Evolutionary conservation across 2,888 invertebrate genomes (phyloP), one percentile per base, ranked within the genome.

Genomic region (Deilephila porcellus): DNA sequence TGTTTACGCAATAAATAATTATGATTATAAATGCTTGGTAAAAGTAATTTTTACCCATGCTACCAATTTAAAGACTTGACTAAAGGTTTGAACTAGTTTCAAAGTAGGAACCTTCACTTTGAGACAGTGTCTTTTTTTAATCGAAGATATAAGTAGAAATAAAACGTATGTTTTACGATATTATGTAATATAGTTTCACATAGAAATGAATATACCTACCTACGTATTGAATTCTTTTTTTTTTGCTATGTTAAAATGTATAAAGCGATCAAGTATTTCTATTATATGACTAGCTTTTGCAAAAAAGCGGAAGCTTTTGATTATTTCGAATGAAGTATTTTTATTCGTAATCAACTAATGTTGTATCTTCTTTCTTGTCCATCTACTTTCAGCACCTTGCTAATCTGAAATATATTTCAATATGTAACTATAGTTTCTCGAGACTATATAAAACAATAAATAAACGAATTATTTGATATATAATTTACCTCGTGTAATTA

Each of bases 171-270:
- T 56, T 56, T 56, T 56, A n/a, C n/a, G 56, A 56, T 56, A 56
- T 56, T 56, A n/a, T 56, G 56, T n/a, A 56, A 56, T 56, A n/a
- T n/a, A 56, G 17, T 56, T 56, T 56, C 14, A n/a, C n/a, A 56
- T n/a, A 56, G 56, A 56, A 56, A 56, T n/a, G n/a, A 56, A 45
- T 56, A 56, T 56, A 56, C 56, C 56, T 56, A n/a, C n/a, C n/a
- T n/a, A n/a, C n/a, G n/a, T n/a, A n/a, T n/a, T n/a, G n/a, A n/a
- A n/a, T 56, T 6, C 6, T 56, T 56, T 14, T 45, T 45, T 37
- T 37, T 37, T 45, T 45, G 45, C 45, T 45, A 11, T 45, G 11
- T 45, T 45, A 45, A 11, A 45, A 45, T 45, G 14, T 11, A 45
- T 11, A 14, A 11, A 45, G 45, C 45, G 45, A 45, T 45, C 45